Percentiles rank a stretch among this genome's conserved stretches.
Evolutionary conservation across 2,797 vertebrate genomes (phyloP).

Genomic region (Silurus aristotelis): DNA sequence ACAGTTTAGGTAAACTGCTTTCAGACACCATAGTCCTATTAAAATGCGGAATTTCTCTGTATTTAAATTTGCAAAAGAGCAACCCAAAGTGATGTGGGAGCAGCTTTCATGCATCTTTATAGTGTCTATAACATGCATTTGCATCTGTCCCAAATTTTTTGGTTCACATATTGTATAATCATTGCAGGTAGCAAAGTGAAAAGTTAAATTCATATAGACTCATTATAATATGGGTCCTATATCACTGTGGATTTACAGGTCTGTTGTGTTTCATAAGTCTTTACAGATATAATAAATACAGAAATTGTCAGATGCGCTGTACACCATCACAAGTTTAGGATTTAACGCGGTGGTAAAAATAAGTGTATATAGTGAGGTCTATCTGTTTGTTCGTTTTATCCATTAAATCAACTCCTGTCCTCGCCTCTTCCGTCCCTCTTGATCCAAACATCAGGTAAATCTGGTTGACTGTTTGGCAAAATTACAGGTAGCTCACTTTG

Average conservation of each 20-base stretch:
- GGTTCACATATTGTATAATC: neutral
- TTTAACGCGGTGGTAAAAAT: constrained; percentile 40
- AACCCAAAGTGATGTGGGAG: constrained; percentile 34
- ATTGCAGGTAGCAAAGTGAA: constrained; percentile 2
- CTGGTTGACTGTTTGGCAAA: constrained; percentile 94
- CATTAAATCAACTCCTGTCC: constrained; percentile 66
- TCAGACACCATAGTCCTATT: constrained; percentile 39
- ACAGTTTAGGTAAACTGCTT: constrained; percentile 20
- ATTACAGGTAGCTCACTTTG: constrained; percentile 82
- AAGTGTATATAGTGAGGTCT: constrained; percentile 22
- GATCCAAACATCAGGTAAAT: constrained; percentile 95
- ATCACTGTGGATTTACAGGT: constrained; percentile 3
- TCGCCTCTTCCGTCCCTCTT: constrained; percentile 79
- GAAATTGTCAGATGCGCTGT: constrained; percentile 26
- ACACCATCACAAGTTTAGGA: constrained; percentile 17
- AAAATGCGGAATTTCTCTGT: neutral
- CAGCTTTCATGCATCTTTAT: constrained; percentile 33
- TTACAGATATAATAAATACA: constrained; percentile 29
- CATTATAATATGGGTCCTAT: neutral
- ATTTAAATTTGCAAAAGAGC: constrained; percentile 26
- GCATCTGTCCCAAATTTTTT: neutral
- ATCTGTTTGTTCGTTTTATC: constrained; percentile 20
- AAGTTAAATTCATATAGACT: neutral
- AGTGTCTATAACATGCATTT: constrained; percentile 36
- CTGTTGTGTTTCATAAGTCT: constrained; percentile 14